phyloP scores from a whole-genome alignment of 2,113 vertebrate species.

The Dermatemys mawii region DNA sequence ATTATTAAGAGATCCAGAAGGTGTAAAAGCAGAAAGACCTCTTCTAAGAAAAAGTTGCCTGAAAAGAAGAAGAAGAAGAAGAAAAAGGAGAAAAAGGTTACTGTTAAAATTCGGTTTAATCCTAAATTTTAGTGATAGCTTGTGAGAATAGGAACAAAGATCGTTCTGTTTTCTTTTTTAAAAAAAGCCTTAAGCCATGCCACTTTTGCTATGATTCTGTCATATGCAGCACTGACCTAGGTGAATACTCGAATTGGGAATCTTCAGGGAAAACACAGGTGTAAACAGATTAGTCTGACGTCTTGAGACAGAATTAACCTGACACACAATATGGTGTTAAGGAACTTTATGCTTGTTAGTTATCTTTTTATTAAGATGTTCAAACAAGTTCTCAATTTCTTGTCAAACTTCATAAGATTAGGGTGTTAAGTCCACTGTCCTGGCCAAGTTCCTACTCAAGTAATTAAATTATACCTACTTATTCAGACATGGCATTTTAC shows the following conservation, averaged over 20 bases:
- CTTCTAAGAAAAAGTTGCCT: conserved; percentile 46
- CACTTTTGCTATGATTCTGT: background rate
- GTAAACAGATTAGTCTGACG: background rate
- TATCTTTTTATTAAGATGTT: background rate
- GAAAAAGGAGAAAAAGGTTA: conserved; percentile 44
- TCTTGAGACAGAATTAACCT: background rate
- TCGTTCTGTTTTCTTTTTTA: background rate
- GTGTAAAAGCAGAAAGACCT: conserved; percentile 7
- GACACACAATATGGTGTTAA: background rate
- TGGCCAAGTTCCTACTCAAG: background rate
- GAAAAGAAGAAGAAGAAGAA: conserved; percentile 53
- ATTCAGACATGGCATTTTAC: background rate
- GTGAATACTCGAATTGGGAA: background rate
- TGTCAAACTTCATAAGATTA: background rate
- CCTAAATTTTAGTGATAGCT: background rate
- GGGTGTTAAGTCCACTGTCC: background rate
- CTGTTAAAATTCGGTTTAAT: conserved; percentile 1
- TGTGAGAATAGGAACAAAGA: fast-evolving
- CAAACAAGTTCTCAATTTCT: background rate
- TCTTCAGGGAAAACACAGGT: fast-evolving
- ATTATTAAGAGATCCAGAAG: conserved; percentile 51
- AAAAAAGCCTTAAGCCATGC: background rate
- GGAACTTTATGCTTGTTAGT: background rate
- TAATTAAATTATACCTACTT: background rate
- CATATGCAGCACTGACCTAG: background rate